Evolutionary conservation across 2,888 invertebrate genomes (phyloP).

Genomic region (Argyra leucocephala): DNA sequence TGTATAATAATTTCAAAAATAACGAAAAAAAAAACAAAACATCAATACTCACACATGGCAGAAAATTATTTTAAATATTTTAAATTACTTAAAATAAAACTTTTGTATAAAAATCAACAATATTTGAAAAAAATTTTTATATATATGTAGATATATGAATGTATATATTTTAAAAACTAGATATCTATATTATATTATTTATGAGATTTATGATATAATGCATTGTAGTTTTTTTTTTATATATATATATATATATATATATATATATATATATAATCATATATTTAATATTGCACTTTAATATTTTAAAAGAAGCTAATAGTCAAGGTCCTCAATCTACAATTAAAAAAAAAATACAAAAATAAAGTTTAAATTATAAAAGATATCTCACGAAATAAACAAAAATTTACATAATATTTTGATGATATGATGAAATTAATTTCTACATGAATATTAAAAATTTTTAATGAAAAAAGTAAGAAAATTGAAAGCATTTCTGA

Average conservation of each 20-base stretch:
- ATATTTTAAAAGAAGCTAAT: not conserved
- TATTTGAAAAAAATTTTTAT: not conserved
- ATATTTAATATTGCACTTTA: not conserved
- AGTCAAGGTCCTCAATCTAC: not conserved
- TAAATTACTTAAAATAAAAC: not conserved
- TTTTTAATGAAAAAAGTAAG: too few relatives aligned
- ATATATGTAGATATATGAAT: not conserved
- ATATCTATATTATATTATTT: too few relatives aligned
- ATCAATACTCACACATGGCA: conserved; percentile 1
- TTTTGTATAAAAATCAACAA: not conserved
- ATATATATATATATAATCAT: too few relatives aligned
- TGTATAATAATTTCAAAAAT: not conserved
- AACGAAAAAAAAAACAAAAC: not conserved
- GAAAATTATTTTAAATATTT: not conserved
- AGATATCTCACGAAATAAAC: not conserved
- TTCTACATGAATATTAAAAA: not conserved
- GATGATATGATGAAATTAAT: not conserved
- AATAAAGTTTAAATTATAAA: not conserved
- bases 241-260: not conserved
- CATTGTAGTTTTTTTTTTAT: not conserved
- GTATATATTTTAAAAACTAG: not conserved
- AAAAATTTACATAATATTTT: not conserved
- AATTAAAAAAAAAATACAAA: not conserved
- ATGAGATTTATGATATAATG: not conserved
- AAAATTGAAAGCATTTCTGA: too few relatives aligned